Percentiles rank a stretch among this genome's conserved stretches.
Evolutionary conservation across 2,113 vertebrate genomes (phyloP).

Genomic region (Pluvianellus socialis): DNA sequence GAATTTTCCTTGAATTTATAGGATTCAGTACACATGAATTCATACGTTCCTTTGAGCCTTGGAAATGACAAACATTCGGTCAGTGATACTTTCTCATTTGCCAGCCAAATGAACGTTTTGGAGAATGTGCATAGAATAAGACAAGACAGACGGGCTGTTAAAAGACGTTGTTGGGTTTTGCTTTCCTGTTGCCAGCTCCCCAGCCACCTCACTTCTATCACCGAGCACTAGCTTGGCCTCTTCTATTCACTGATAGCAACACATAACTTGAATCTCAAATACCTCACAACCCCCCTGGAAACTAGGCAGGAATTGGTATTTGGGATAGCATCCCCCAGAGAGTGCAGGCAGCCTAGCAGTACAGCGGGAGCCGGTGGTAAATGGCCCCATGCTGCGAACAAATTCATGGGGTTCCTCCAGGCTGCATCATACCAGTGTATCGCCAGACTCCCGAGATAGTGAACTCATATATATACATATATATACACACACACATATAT

Average conservation of each 20-base stretch:
- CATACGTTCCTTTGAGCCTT: neutral
- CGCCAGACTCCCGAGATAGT: neutral
- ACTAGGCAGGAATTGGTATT: neutral
- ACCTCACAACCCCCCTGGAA: neutral
- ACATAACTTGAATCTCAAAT: neutral
- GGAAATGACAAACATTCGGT: neutral
- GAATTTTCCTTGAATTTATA: constrained; percentile 25
- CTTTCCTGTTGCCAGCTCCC: neutral
- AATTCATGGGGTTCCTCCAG: neutral
- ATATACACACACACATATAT: too few relatives aligned
- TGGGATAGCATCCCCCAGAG: neutral
- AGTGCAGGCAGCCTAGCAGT: neutral
- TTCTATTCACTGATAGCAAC: neutral
- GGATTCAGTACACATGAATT: neutral
- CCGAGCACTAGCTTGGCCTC: neutral
- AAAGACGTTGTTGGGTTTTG: neutral
- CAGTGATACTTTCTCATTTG: neutral
- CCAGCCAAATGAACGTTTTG: neutral
- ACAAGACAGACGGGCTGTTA: neutral
- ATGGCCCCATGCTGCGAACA: neutral
- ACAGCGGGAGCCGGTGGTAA: neutral
- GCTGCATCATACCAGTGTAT: neutral
- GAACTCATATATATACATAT: neutral
- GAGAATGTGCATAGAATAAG: neutral
- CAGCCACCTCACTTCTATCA: neutral